Evolutionary conservation across 2,113 vertebrate genomes (phyloP), one percentile per base, ranked within the genome.

Genomic region (Odocoileus hemionus): DNA sequence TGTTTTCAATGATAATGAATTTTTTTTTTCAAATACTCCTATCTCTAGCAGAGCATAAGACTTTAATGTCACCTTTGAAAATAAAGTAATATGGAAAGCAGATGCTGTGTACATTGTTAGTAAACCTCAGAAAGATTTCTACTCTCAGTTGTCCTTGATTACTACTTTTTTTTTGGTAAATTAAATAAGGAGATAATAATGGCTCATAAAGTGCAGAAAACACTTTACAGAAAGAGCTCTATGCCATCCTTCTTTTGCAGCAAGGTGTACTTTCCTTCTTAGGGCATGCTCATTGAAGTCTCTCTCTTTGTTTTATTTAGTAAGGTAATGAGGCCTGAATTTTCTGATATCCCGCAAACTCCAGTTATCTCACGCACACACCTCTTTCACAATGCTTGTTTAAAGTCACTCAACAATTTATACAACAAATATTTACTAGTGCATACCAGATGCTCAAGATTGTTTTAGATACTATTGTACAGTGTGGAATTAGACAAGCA

Each of bases 141-240:
- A 92, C 25, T 79, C 12, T 57, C 84, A 86, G 30, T 28, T 91
- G 30, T 76, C n/a, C 50, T 60, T 78, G 43, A 33, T 86, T 36
- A 74, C 43, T 61, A 60, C 25, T 95, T 55, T 55, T 86, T 92
- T 50, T 70, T 50, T 74, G 17, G 33, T 12, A 94, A 67, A 96
- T 95, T 84, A 93, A 94, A 60, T 93, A 91, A 93, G 55, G 39
- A 95, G 93, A 97, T 39, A 8, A 87, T 70, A 84, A 90, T 52
- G 58, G 23, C 39, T 83, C 33, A 84, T 50, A 13, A 78, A 78
- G n/a, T 89, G 21, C 43, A 45, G 14, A 50, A 55, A 84, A 96
- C 21, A 78, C 13, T 78, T 89, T 70, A 61, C 39, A 45, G 70
- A 94, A 76, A 60, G 19, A 79, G 50, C 16, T 70, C 25, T 16